Base-by-base conservation (phyloP, 2,888 invertebrate species). In the Lysandra bellargus region DNA sequence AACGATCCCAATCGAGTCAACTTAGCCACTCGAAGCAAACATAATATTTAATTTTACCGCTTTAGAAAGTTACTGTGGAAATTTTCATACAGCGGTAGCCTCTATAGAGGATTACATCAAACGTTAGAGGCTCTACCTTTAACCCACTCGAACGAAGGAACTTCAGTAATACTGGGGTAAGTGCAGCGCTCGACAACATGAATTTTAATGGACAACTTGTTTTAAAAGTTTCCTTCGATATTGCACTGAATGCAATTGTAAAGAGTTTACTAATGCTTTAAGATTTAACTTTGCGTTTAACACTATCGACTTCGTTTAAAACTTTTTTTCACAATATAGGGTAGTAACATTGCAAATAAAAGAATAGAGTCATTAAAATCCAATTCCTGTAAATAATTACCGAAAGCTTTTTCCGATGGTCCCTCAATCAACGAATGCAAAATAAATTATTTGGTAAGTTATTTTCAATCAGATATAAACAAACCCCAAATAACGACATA, bases 161-260 rank as follows among this genome's bases (percentile, higher is more conserved):
- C 82, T 83, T 82, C 82, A 81, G 81, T 82, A 83, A 83, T 83
- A 83, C 82, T 82, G 82, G 82, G 78, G 81, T 82, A 83, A 85
- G 84, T 84, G 85, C 83, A 84, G 83, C 81, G 80, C 85, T 83
- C 81, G 76, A 82, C 80, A 81, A 81, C 83, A 85, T 85, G 85
- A 86, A 86, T 86, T 86, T 85, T 85, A 87, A 87, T 87, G 85
- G 83, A 79, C 84, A 84, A 84, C 84, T 85, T 83, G 82, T 83
- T 82, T 81, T 80, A 83, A 81, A 83, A 83, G 81, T 82, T 83
- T 81, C 80, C 83, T 83, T 82, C 82, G 83, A 83, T 83, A 74
- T 74, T 61, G 74, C 74, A 60, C 44, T 44, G 61, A 79, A 75
- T 79, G 80, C 73, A 75, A 69, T 37, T 69, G 69, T 69, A 69